phyloP scores from a whole-genome alignment of 2,797 vertebrate species.

The Myripristis murdjan region DNA sequence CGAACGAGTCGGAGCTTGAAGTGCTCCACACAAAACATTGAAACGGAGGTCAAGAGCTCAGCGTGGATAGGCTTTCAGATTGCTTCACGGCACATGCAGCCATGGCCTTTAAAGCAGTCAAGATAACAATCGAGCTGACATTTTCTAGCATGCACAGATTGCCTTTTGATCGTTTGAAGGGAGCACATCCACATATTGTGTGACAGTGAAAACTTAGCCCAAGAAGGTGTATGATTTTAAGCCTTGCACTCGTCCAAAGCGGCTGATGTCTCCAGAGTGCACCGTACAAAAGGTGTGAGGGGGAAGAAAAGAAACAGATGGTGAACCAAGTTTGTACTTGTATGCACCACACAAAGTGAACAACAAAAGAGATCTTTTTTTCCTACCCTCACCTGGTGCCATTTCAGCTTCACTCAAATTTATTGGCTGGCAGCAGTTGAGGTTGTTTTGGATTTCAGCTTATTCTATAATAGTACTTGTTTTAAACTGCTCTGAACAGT shows the following conservation, averaged over 20 bases:
- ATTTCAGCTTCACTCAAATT: slow-evolving; percentile 36
- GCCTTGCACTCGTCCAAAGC: slow-evolving; percentile 26
- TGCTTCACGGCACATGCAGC: neutral
- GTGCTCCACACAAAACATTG: neutral
- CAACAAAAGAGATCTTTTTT: slow-evolving; percentile 28
- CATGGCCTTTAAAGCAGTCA: neutral
- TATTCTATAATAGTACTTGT: neutral
- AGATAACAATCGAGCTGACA: slow-evolving; percentile 8
- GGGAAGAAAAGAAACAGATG: slow-evolving; percentile 23
- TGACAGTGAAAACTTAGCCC: neutral
- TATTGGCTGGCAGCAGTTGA: slow-evolving; percentile 1
- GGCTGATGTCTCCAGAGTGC: slow-evolving; percentile 24
- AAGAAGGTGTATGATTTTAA: slow-evolving; percentile 4
- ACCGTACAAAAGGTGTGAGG: slow-evolving; percentile 34
- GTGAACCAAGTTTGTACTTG: slow-evolving; percentile 60
- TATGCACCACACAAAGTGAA: slow-evolving; percentile 9
- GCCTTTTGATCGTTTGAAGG: neutral
- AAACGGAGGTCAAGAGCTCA: neutral
- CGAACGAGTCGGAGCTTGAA: neutral
- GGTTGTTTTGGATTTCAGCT: no score
- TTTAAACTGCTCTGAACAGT: neutral
- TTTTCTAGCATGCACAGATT: neutral
- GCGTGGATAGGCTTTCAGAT: neutral
- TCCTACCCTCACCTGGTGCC: slow-evolving; percentile 11
- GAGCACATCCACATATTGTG: neutral